Percentiles rank a stretch among this genome's conserved stretches.
These are phyloP conservation scores for Apodemus speciosus DNA, from an alignment of 2,113 vertebrate genomes.

Conservation along the genomic window DNA sequence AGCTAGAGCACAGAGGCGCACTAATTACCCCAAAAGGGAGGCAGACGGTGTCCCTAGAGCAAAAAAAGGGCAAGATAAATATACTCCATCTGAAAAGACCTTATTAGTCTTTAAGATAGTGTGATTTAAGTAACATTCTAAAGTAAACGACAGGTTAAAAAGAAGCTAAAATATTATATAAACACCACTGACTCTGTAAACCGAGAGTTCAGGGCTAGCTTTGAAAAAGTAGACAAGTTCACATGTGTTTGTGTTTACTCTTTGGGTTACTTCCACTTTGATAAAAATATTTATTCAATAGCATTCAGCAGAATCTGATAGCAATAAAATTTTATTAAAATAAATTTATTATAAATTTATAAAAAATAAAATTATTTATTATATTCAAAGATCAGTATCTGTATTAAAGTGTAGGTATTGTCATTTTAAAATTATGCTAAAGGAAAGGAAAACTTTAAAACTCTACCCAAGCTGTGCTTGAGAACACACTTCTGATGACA, in stretches of 20 bases:
- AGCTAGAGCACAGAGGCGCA: constrained; percentile 69
- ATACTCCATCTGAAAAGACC: constrained; percentile 72
- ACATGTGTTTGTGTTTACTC: constrained; percentile 45
- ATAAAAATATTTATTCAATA: constrained; percentile 54
- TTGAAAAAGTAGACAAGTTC: constrained; percentile 54
- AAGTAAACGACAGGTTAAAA: constrained; percentile 65
- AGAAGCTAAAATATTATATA: constrained; percentile 57
- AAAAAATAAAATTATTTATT: no score
- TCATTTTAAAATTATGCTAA: constrained; percentile 47
- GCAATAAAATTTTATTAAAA: constrained; percentile 38
- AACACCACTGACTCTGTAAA: constrained; percentile 64
- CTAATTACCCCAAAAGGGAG: constrained; percentile 82
- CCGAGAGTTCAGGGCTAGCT: constrained; percentile 38
- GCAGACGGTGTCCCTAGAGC: constrained; percentile 76
- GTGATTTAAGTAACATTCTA: constrained; percentile 72
- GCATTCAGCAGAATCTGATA: constrained; percentile 57
- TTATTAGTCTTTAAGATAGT: constrained; percentile 73
- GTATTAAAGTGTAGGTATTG: constrained; percentile 6
- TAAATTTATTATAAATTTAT: no score
- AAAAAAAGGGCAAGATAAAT: constrained; percentile 71
- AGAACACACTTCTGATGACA: constrained; percentile 7
- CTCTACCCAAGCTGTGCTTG: constrained; percentile 29
- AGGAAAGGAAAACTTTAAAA: constrained; percentile 50
- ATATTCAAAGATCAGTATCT: constrained; percentile 52
- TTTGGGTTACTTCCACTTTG: constrained; percentile 56